A percentile compares a stretch with the other conserved stretches of the same genome.
Evolutionary conservation across 2,113 vertebrate species (phyloP).

Genomic region (Oreotragus oreotragus): DNA sequence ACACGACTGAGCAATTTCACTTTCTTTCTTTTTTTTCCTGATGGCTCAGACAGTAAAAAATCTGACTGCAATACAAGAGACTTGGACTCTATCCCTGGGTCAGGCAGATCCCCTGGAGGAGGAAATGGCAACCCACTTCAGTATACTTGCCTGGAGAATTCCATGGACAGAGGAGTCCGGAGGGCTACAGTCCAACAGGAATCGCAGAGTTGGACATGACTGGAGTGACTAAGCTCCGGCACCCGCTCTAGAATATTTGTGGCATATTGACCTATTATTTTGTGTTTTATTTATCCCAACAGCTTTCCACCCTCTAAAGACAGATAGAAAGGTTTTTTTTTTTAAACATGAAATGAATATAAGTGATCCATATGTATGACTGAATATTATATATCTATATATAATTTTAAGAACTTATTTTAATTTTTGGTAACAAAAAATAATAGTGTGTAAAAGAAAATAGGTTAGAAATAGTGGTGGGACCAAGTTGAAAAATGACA

Average conservation of each 20-base stretch:
- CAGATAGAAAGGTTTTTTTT: background rate
- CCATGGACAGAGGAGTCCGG: background rate
- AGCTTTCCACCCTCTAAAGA: background rate
- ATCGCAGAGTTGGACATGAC: rapidly evolving
- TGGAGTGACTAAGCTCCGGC: background rate
- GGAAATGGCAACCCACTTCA: background rate
- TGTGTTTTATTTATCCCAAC: background rate
- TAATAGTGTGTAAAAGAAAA: background rate
- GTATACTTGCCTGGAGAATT: background rate
- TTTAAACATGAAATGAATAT: background rate
- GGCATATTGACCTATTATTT: background rate
- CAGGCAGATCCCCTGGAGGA: background rate
- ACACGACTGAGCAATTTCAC: no score
- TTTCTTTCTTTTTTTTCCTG: background rate
- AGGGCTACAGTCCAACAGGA: background rate
- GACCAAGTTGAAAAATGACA: background rate
- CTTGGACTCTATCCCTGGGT: background rate
- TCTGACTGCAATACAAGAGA: background rate
- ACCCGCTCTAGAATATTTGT: background rate
- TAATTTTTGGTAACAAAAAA: background rate
- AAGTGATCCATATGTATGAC: background rate
- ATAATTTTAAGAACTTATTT: background rate
- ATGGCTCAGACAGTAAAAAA: background rate
- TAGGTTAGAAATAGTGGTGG: background rate
- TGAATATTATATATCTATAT: background rate